These are phyloP conservation scores for Cepaea hortensis DNA, from an alignment of 2,888 invertebrate species.

Conservation along the genomic window DNA sequence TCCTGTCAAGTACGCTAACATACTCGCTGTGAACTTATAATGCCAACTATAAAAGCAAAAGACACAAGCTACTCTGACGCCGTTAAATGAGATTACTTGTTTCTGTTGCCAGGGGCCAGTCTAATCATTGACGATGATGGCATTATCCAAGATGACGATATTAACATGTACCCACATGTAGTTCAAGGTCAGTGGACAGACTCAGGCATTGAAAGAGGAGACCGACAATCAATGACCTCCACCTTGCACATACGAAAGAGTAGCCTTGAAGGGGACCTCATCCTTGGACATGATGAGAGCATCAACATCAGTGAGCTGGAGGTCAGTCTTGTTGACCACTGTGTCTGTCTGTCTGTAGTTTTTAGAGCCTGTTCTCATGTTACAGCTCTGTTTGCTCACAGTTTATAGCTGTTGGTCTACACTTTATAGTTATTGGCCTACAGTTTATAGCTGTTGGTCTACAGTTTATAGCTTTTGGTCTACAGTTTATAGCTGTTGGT, in stretches of 20 bases:
- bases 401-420: no score
- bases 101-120: slow-evolving; percentile 54
- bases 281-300: slow-evolving; percentile 65
- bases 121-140: slow-evolving; percentile 72
- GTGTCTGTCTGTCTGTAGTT: no score
- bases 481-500: no score
- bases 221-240: slow-evolving; percentile 65
- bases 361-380: no score
- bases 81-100: background rate
- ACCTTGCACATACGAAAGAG: slow-evolving; percentile 65
- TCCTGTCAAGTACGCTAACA: background rate
- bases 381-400: no score
- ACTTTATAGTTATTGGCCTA: no score
- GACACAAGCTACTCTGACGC: no score
- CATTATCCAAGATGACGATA: slow-evolving; percentile 69
- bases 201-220: slow-evolving; percentile 70
- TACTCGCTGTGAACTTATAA: no score
- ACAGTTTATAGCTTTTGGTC: no score
- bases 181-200: slow-evolving; percentile 66
- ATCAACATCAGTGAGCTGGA: slow-evolving; percentile 73
- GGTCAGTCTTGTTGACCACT: slow-evolving; percentile 5
- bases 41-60: no score
- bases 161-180: slow-evolving; percentile 61
- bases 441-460: no score
- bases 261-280: slow-evolving; percentile 67